These are phyloP conservation scores for Eudyptes chrysolophus DNA, from an alignment of 2,113 vertebrate genomes.

Conservation along the genomic window DNA sequence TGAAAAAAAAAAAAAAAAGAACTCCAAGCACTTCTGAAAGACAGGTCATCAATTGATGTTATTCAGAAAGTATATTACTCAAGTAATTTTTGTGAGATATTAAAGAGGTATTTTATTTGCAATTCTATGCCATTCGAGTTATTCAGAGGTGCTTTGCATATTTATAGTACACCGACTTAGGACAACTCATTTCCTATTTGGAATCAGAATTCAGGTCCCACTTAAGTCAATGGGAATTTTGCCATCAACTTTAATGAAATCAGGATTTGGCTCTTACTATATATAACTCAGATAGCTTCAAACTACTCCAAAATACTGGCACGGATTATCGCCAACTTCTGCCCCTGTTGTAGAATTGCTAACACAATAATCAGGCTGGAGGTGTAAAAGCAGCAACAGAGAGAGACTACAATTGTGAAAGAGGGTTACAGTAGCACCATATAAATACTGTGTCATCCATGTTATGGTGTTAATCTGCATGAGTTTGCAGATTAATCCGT, in stretches of 20 bases:
- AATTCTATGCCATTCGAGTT: background rate
- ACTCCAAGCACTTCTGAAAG: background rate
- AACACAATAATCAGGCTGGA: background rate
- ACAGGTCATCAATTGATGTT: background rate
- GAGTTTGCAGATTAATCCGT: background rate
- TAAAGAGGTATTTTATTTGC: background rate
- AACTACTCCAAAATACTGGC: background rate
- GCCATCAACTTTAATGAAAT: conserved; percentile 7
- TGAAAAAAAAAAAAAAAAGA: background rate
- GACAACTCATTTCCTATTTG: conserved; percentile 6
- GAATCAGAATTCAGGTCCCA: background rate
- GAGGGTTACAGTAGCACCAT: background rate
- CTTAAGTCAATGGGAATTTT: background rate
- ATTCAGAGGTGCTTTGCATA: background rate
- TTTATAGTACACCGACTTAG: background rate
- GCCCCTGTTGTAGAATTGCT: background rate
- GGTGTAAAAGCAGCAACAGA: background rate
- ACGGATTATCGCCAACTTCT: background rate
- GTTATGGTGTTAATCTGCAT: background rate
- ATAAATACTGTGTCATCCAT: background rate
- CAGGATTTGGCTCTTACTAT: background rate
- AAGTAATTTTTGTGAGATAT: background rate
- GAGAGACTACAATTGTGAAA: background rate
- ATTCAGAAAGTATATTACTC: background rate
- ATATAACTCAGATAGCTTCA: background rate